These are phyloP conservation scores for Cyclophora albipunctata DNA, from an alignment of 2,888 invertebrate genomes.

Conservation along the genomic window DNA sequence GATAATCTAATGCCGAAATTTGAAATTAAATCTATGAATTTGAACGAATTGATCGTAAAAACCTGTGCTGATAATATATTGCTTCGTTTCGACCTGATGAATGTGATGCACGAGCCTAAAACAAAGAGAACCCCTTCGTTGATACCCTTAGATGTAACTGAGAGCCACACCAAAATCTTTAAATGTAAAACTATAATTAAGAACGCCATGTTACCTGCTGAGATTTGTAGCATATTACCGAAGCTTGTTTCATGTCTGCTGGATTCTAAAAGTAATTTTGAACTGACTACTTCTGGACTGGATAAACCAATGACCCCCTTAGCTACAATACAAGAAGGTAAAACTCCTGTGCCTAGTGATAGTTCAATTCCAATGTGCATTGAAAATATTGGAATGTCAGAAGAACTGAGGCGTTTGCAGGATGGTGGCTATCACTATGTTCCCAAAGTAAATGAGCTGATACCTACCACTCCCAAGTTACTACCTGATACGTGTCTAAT, in stretches of 20 bases:
- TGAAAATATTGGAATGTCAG: slow-evolving; percentile 1
- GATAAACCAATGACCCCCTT: slow-evolving; percentile 25
- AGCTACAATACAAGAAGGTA: slow-evolving; percentile 32
- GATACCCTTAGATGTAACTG: slow-evolving; percentile 30
- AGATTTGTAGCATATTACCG: slow-evolving; percentile 56
- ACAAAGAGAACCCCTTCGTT: slow-evolving; percentile 28
- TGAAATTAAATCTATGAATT: slow-evolving; percentile 42
- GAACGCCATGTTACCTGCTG: slow-evolving; percentile 55
- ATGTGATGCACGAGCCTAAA: slow-evolving; percentile 24
- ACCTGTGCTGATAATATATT: slow-evolving; percentile 48
- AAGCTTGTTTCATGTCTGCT: slow-evolving; percentile 40
- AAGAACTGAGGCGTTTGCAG: slow-evolving; percentile 16
- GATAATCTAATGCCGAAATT: slow-evolving; percentile 28
- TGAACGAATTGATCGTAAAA: slow-evolving; percentile 47
- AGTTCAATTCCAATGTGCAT: slow-evolving; percentile 6
- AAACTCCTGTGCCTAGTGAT: slow-evolving; percentile 11
- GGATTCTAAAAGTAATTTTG: slow-evolving; percentile 18
- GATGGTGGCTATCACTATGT: slow-evolving; percentile 11
- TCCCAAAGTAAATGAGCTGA: too few relatives aligned
- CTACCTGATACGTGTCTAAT: too few relatives aligned
- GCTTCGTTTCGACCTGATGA: slow-evolving; percentile 49
- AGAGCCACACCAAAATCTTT: slow-evolving; percentile 39
- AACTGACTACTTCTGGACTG: slow-evolving; percentile 11
- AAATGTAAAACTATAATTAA: slow-evolving; percentile 51
- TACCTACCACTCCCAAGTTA: too few relatives aligned